phyloP scores from a whole-genome alignment of 2,888 invertebrate species.

The Drosophila tripunctata region DNA sequence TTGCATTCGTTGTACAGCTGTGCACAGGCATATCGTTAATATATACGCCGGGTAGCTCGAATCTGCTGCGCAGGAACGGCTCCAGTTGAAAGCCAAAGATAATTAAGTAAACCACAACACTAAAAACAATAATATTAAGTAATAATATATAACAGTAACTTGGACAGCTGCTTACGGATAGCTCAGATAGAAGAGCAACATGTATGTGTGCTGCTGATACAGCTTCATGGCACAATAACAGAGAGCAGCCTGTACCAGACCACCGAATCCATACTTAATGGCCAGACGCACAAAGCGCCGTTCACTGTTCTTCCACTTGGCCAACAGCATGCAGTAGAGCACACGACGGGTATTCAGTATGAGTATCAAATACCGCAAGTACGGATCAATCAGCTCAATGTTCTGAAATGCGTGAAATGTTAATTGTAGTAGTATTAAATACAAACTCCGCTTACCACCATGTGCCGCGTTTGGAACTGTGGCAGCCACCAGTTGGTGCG shows the following conservation, averaged over 20 bases:
- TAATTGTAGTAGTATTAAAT: not conserved
- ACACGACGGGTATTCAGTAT: constrained; percentile 92
- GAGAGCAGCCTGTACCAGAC: constrained; percentile 86
- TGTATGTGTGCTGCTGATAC: constrained; percentile 89
- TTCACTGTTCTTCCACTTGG: constrained; percentile 83
- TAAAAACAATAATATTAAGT: too few species aligned
- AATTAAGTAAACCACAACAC: constrained; percentile 90
- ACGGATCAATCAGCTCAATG: constrained; percentile 95
- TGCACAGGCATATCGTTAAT: constrained; percentile 88
- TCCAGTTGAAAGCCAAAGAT: constrained; percentile 92
- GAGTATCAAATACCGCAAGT: constrained; percentile 93
- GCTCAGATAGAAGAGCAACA: constrained; percentile 92
- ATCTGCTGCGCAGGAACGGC: constrained; percentile 89
- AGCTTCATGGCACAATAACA: constrained; percentile 90
- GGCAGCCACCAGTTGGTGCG: constrained; percentile 99
- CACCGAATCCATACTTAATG: constrained; percentile 84
- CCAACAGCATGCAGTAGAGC: constrained; percentile 87
- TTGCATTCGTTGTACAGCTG: constrained; percentile 90
- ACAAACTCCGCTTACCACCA: constrained; percentile 88
- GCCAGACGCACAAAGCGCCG: constrained; percentile 57
- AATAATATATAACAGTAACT: not conserved
- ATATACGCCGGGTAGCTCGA: constrained; percentile 83
- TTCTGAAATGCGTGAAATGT: constrained; percentile 87
- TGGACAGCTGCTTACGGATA: constrained; percentile 91
- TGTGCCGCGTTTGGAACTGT: constrained; percentile 93